Conservation (phyloP, 1,140 invertebrate species). For the Popillia japonica region DNA sequence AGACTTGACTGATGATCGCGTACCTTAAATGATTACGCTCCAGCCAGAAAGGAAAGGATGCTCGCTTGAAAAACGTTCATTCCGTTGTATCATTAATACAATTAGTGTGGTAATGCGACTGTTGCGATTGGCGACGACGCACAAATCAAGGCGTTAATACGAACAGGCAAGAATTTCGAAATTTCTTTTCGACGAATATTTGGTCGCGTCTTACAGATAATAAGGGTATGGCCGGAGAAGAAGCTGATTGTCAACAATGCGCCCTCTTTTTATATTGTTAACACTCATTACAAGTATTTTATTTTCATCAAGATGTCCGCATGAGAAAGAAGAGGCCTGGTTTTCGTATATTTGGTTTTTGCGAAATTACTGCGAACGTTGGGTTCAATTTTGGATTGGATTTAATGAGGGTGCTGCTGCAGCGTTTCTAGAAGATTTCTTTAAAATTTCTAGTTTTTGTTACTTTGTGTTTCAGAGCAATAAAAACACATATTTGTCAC, state of each 20-base stretch:
- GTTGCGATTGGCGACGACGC: constrained; percentile 29
- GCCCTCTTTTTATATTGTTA: background rate
- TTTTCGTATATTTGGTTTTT: no score
- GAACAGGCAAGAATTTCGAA: constrained; percentile 19
- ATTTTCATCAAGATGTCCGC: no score
- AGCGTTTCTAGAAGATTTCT: no score
- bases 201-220: constrained; percentile 1
- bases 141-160: constrained; percentile 33
- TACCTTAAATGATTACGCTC: constrained; percentile 32
- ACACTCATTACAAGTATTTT: background rate
- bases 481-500: no score
- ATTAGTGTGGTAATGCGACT: constrained; percentile 36
- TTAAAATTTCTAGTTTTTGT: no score
- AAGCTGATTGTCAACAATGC: background rate
- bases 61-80: constrained; percentile 27
- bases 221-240: background rate
- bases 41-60: constrained; percentile 13
- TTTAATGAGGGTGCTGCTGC: no score
- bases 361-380: no score
- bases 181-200: constrained; percentile 20
- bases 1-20: constrained; percentile 16
- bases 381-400: no score
- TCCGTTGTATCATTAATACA: constrained; percentile 39
- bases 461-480: no score
- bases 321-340: no score